Conservation (phyloP, 2,113 vertebrate species). For the Hydropotes inermis region DNA sequence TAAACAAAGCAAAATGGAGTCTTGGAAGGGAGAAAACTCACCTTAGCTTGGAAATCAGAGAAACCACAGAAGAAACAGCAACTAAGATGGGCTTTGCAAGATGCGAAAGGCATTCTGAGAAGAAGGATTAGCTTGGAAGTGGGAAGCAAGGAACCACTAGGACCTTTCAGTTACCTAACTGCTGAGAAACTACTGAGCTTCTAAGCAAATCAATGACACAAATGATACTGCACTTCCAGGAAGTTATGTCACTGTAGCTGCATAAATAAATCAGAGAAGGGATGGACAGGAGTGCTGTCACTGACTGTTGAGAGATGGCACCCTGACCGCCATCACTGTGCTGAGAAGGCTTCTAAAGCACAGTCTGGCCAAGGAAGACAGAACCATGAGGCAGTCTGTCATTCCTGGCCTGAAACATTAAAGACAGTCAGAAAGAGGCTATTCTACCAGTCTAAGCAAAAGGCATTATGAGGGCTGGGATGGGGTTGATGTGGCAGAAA, state of each 20-base stretch:
- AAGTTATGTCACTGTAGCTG: background rate
- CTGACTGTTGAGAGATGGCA: too few species aligned
- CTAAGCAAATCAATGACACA: background rate
- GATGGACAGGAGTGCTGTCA: background rate
- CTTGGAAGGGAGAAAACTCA: background rate
- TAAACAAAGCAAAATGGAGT: background rate
- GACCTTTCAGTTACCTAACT: background rate
- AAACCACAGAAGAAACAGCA: background rate
- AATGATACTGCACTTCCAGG: background rate
- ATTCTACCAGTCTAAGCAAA: background rate
- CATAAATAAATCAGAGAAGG: background rate
- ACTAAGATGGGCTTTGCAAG: background rate
- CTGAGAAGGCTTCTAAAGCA: background rate
- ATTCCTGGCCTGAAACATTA: background rate
- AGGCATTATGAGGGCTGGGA: background rate
- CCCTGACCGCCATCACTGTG: too few species aligned
- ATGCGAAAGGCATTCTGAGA: background rate
- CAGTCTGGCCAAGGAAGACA: background rate
- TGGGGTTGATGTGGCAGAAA: background rate
- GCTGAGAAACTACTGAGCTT: background rate
- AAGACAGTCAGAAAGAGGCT: background rate
- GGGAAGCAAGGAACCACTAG: background rate
- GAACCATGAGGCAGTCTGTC: background rate
- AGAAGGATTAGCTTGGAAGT: background rate
- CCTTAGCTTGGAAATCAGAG: background rate